These are phyloP conservation scores for Holothuria scabra DNA, from an alignment of 53 echinoderm and acorn worm genomes.

Conservation along the genomic window DNA sequence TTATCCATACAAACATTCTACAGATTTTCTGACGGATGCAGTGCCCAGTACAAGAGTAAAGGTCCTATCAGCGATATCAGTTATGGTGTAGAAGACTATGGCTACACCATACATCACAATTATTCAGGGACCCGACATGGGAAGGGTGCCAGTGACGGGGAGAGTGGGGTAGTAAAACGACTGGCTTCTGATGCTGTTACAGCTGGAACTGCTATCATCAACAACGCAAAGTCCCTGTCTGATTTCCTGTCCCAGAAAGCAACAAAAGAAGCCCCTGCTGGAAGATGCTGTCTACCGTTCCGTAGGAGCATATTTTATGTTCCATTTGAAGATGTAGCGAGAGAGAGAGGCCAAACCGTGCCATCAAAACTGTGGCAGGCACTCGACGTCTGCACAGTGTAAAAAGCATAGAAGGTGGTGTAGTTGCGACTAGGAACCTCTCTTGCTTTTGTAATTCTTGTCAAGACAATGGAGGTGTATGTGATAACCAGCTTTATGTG, in stretches of 20 bases:
- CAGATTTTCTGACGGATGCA: slow-evolving; percentile 69
- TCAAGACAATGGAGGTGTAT: neutral
- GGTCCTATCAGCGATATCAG: slow-evolving; percentile 63
- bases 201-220: slow-evolving; percentile 55
- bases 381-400: slow-evolving; percentile 62
- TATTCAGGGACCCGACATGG: slow-evolving; percentile 71
- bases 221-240: slow-evolving; percentile 44
- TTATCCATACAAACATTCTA: slow-evolving; percentile 36
- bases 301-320: slow-evolving; percentile 56
- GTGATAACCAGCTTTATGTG: slow-evolving; percentile 12
- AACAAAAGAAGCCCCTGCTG: slow-evolving; percentile 49
- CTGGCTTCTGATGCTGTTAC: slow-evolving; percentile 59
- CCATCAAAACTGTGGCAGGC: slow-evolving; percentile 45
- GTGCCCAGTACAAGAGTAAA: slow-evolving; percentile 64
- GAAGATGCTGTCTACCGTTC: slow-evolving; percentile 56
- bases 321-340: slow-evolving; percentile 9
- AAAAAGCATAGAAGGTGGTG: slow-evolving; percentile 52
- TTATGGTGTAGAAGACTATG: slow-evolving; percentile 48
- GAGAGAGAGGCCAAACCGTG: slow-evolving; percentile 54
- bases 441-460: slow-evolving; percentile 60
- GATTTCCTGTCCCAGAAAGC: slow-evolving; percentile 33
- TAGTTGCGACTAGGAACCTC: slow-evolving; percentile 56
- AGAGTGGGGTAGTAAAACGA: slow-evolving; percentile 69
- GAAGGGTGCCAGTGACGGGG: slow-evolving; percentile 80
- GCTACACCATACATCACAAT: slow-evolving; percentile 34